Percentiles rank a stretch among this genome's conserved stretches.
phyloP scores from a whole-genome alignment of 2,113 vertebrate genomes.

The Daboia siamensis region DNA sequence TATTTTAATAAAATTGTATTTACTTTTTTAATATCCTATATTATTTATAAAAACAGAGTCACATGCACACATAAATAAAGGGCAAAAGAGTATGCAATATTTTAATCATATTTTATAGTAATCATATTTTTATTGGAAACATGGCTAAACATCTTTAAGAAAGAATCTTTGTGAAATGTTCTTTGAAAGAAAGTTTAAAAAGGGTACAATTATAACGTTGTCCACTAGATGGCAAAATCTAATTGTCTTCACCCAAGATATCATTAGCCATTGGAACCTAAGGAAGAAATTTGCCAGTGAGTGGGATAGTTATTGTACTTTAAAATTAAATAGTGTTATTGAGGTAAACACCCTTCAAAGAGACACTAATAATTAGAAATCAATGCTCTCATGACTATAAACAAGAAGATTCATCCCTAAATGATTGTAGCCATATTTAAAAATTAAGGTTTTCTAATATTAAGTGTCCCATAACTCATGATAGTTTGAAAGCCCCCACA shows the following conservation, averaged over 20 bases:
- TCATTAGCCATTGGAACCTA: fast-evolving
- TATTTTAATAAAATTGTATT: too few relatives aligned
- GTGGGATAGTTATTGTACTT: background rate
- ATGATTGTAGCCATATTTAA: background rate
- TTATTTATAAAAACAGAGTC: background rate
- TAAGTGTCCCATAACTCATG: background rate
- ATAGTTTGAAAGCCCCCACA: background rate
- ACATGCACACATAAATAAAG: too few relatives aligned
- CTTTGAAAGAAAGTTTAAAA: background rate
- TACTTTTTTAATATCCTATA: background rate
- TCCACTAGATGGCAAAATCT: conserved; percentile 62
- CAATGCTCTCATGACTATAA: background rate
- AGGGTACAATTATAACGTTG: conserved; percentile 17
- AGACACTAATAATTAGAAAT: background rate
- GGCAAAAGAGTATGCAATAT: too few relatives aligned
- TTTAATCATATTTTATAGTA: too few relatives aligned
- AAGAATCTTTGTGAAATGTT: background rate
- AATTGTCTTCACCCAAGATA: conserved; percentile 38
- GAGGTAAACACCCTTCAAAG: background rate
- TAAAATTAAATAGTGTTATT: background rate
- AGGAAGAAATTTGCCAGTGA: background rate
- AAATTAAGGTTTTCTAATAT: background rate
- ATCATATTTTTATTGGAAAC: background rate
- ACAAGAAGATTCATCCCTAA: background rate
- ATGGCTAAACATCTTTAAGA: background rate